phyloP scores from a whole-genome alignment of 2,888 invertebrate species.

The Temnothorax ravouxi region DNA sequence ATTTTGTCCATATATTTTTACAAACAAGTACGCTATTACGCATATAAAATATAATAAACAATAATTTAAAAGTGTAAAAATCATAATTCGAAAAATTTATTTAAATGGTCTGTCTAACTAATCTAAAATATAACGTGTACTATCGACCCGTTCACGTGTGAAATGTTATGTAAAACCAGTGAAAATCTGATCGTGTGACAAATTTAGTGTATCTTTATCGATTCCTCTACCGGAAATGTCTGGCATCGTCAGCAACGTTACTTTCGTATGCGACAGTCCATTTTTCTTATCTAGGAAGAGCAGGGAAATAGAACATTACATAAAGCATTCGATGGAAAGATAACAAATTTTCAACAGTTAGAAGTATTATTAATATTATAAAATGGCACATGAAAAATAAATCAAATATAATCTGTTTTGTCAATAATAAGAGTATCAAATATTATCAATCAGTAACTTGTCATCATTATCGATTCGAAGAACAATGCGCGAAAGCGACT shows the following conservation, averaged over 20 bases:
- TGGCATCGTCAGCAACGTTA: constrained; percentile 29
- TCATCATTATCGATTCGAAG: not conserved
- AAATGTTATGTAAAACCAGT: not conserved
- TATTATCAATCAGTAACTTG: not conserved
- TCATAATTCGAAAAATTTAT: not conserved
- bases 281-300: constrained; percentile 31
- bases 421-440: constrained; percentile 1
- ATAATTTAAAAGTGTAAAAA: not conserved
- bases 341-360: constrained; percentile 12
- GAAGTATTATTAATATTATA: constrained; percentile 3
- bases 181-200: constrained; percentile 2
- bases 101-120: not conserved
- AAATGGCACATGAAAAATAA: constrained; percentile 3
- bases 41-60: not conserved
- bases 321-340: constrained; percentile 14
- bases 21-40: not conserved
- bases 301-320: constrained; percentile 3
- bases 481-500: not conserved
- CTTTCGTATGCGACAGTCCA: not conserved
- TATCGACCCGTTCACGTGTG: not conserved
- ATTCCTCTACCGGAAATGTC: constrained; percentile 27
- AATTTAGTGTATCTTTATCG: constrained; percentile 40
- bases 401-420: not conserved
- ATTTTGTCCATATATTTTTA: not conserved
- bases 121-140: not conserved